These are phyloP conservation scores for Caretta caretta DNA, from an alignment of 2,113 vertebrate species.

Conservation along the genomic window DNA sequence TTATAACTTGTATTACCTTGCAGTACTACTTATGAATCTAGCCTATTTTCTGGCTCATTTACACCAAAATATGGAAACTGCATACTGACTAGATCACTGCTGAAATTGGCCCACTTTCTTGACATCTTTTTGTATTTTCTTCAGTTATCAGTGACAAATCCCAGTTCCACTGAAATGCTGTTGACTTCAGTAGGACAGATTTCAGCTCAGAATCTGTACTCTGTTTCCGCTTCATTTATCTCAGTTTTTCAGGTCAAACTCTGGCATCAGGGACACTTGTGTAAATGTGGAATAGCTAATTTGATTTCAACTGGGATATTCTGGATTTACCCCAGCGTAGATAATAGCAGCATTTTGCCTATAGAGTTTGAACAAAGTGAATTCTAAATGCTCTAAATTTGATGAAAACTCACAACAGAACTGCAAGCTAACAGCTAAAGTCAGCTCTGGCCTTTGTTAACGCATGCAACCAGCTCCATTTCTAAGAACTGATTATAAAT, in stretches of 20 bases:
- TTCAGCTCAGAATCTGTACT: neutral
- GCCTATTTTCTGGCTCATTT: neutral
- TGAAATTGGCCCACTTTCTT: neutral
- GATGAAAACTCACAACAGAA: neutral
- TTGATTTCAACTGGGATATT: neutral
- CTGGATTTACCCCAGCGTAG: rapidly evolving
- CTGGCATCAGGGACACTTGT: neutral
- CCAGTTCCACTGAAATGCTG: neutral
- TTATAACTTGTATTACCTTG: neutral
- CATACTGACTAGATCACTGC: rapidly evolving
- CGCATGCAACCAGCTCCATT: neutral
- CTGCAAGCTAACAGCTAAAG: neutral
- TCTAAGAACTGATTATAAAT: neutral
- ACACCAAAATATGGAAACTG: neutral
- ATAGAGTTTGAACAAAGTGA: neutral
- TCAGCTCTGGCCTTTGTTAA: neutral
- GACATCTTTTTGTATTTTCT: neutral
- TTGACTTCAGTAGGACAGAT: neutral
- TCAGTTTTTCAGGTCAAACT: neutral
- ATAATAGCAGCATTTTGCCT: rapidly evolving
- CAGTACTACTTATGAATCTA: neutral
- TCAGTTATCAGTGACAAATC: neutral
- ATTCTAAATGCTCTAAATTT: neutral
- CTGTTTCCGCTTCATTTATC: neutral
- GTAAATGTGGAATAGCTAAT: neutral